These are phyloP conservation scores for Cheumatopsyche charites DNA, from an alignment of 1,140 invertebrate species.

Conservation along the genomic window DNA sequence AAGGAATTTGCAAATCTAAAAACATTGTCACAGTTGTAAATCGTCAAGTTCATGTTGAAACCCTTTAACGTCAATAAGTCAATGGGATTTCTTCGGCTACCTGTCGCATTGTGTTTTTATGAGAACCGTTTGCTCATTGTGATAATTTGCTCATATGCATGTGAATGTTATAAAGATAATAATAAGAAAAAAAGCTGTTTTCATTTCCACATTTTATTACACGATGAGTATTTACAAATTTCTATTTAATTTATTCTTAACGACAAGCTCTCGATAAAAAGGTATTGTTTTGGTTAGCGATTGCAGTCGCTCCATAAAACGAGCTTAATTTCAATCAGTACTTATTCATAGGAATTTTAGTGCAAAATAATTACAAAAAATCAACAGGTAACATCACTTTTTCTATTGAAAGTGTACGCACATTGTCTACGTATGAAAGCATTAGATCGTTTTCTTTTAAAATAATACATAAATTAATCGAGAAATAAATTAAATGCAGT, in stretches of 20 bases:
- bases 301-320: not conserved
- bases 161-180: not conserved
- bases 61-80: constrained; percentile 1
- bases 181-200: constrained; percentile 1
- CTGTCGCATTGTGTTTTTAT: not conserved
- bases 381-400: constrained; percentile 25
- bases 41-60: not conserved
- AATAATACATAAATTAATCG: not conserved
- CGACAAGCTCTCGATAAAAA: constrained; percentile 48
- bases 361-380: constrained; percentile 23
- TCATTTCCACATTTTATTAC: constrained; percentile 47
- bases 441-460: not conserved
- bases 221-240: constrained; percentile 47
- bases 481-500: not conserved
- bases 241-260: constrained; percentile 39
- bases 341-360: constrained; percentile 35
- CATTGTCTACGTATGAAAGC: constrained; percentile 4
- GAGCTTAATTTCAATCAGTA: constrained; percentile 37
- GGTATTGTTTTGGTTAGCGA: constrained; percentile 24
- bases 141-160: not conserved
- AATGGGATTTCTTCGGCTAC: not conserved
- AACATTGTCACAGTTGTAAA: constrained; percentile 1
- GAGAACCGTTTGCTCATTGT: not conserved
- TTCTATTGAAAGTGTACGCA: constrained; percentile 17
- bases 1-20: constrained; percentile 13